Evolutionary conservation across 2,797 vertebrate species (phyloP).

Genomic region (Melanotaenia nigrans): DNA sequence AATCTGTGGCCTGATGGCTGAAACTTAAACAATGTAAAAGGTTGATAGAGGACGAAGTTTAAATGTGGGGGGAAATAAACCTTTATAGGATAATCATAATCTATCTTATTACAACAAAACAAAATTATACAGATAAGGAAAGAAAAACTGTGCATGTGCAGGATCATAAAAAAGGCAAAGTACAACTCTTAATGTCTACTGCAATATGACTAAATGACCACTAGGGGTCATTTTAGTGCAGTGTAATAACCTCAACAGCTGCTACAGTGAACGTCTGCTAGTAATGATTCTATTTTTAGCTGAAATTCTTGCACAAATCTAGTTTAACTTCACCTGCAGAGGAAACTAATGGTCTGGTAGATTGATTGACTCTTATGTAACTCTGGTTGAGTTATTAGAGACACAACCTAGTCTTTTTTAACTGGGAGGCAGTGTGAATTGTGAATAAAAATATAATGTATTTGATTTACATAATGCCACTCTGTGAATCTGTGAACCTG

Average conservation of each 20-base stretch:
- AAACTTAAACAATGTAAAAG: no score
- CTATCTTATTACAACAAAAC: not conserved
- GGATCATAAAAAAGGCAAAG: not conserved
- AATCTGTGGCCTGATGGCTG: not conserved
- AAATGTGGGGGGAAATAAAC: no score
- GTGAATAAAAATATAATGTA: no score
- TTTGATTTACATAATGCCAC: no score
- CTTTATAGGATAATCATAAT: no score
- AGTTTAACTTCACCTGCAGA: slow-evolving; percentile 9
- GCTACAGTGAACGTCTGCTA: slow-evolving; percentile 13
- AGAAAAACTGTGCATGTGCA: not conserved
- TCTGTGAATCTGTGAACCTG: no score
- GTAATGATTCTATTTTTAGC: slow-evolving; percentile 36
- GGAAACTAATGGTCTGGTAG: slow-evolving; percentile 9
- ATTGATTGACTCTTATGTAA: not conserved
- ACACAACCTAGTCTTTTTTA: not conserved
- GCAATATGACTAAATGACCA: slow-evolving; percentile 20
- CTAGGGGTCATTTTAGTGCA: slow-evolving; percentile 40
- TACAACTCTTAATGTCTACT: not conserved
- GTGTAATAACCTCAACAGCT: slow-evolving; percentile 11
- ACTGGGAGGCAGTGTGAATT: no score
- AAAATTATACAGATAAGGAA: not conserved
- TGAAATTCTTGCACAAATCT: not conserved
- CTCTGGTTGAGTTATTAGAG: not conserved
- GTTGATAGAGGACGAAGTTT: no score